Evolutionary conservation across 2,888 invertebrate genomes (phyloP), one percentile per base, ranked within the genome.

Genomic region (Rhyacophila evoluta): DNA sequence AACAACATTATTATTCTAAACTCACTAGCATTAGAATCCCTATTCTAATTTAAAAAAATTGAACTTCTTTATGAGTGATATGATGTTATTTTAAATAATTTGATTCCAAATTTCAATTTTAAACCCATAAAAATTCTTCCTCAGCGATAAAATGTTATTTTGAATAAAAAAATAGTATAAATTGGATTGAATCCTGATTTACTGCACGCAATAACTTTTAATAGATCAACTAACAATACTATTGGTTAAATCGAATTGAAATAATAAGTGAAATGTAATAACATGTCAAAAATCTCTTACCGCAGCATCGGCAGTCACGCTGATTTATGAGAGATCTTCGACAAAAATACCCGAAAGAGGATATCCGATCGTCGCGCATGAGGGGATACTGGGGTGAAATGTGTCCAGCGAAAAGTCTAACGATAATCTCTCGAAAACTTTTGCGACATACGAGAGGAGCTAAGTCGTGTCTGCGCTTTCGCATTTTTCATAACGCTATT

Each of bases 251-350:
- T 55, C 1, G 25, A 55, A 25, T 55, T 25, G 12, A 1, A 55
- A 25, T 19, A 55, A 55, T 25, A 55, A 33, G 29, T 33, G 29
- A 33, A 33, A 33, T 55, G 55, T 55, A 55, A 55, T 25, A 55
- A 55, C 8, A 55, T 55, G 55, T 55, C 55, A 55, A 55, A 55
- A 25, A 25, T 19, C 55, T 25, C 55, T 55, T 25, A 55, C 6
- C 25, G 25, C 8, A 8, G 25, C 19, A 55, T 55, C 55, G 25
- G 19, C 55, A 1, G 19, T 25, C 55, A 10, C 55, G 15, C 19
- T 55, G 55, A 55, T 55, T 55, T 55, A 55, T 25, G 55, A 55
- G 55, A 55, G 2, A 55, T 55, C 55, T 55, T 19, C 55, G 55
- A 55, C 19, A 55, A 55, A 55, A 55, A 55, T 55, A 55, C 8